Percentiles rank a stretch among this genome's conserved stretches.
These are phyloP conservation scores for Sphenopsis melanotis DNA, from an alignment of 2,797 vertebrate genomes.

Conservation along the genomic window DNA sequence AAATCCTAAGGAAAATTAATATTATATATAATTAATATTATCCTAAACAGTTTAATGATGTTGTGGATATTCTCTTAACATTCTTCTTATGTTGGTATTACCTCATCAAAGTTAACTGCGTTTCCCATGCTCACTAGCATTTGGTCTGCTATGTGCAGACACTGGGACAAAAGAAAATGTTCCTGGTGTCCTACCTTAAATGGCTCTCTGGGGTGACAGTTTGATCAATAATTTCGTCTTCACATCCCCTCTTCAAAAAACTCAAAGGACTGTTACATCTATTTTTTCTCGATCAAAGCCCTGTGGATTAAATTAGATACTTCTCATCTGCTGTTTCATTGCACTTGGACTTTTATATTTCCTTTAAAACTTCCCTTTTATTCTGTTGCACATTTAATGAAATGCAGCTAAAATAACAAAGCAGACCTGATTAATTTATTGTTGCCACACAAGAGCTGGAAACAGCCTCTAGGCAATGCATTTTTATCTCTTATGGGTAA, in stretches of 20 bases:
- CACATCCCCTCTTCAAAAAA: neutral
- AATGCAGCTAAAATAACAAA: conserved; percentile 52
- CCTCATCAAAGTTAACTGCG: neutral
- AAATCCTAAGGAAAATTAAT: neutral
- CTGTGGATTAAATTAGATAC: neutral
- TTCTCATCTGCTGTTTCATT: neutral
- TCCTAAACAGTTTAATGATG: neutral
- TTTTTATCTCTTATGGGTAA: conserved; percentile 33
- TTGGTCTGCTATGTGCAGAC: neutral
- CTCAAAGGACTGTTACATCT: neutral
- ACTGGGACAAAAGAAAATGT: neutral
- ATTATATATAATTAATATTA: neutral
- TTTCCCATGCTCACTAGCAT: neutral
- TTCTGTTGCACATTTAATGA: neutral
- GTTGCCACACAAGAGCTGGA: conserved; percentile 36
- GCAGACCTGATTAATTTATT: conserved; percentile 17
- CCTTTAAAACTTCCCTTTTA: conserved; percentile 3
- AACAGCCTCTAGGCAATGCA: conserved; percentile 2
- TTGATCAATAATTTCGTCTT: neutral
- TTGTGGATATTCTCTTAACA: neutral
- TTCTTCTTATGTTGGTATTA: neutral
- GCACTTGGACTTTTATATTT: neutral
- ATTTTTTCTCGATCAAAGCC: neutral
- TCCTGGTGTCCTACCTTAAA: neutral
- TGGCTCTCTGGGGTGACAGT: neutral